Percentiles rank a stretch among this genome's conserved stretches.
phyloP scores from a whole-genome alignment of 2,113 vertebrate species.

The Corapipo altera region DNA sequence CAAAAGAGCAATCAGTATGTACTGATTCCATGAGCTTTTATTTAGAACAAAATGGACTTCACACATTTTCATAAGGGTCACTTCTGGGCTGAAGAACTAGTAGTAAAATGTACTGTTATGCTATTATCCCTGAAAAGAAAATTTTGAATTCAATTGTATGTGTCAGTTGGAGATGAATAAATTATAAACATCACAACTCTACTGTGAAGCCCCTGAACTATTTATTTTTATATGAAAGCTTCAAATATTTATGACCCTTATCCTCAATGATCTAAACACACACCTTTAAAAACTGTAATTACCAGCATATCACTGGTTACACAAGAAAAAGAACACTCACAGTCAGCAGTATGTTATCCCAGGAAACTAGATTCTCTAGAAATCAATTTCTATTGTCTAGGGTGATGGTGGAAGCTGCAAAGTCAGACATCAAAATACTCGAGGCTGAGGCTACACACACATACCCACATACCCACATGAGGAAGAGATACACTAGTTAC shows the following conservation, averaged over 20 bases:
- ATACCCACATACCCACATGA: neutral
- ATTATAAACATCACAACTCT: neutral
- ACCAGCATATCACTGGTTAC: fast-evolving
- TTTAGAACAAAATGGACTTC: neutral
- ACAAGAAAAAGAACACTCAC: neutral
- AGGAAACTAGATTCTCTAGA: neutral
- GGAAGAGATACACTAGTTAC: neutral
- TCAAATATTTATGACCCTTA: neutral
- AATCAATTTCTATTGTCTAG: neutral
- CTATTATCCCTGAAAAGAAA: neutral
- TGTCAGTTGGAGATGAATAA: neutral
- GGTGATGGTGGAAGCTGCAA: neutral
- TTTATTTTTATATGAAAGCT: neutral
- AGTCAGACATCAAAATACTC: neutral
- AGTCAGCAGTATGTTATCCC: neutral
- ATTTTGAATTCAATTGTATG: neutral
- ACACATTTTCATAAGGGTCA: neutral
- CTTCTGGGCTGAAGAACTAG: neutral
- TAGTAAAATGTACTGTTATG: neutral
- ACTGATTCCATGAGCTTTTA: neutral
- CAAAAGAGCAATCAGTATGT: neutral
- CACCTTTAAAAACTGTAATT: neutral
- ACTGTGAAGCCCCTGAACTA: neutral
- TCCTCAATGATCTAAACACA: neutral
- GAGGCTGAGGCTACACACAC: neutral